phyloP scores from a whole-genome alignment of 2,113 vertebrate species.

The Clarias batrachus region DNA sequence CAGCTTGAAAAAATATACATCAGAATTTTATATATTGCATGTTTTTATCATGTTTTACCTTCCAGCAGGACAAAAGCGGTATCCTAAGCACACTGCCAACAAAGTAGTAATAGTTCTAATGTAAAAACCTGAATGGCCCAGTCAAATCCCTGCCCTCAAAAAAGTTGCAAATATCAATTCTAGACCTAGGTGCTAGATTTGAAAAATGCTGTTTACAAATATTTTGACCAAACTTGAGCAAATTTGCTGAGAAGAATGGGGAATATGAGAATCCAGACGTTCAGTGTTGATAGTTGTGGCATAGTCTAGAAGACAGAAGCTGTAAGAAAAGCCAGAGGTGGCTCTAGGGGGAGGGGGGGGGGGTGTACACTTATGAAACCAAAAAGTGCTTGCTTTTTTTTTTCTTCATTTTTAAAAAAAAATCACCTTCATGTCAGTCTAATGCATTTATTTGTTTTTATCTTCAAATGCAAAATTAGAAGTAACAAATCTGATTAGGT shows the following conservation, averaged over 20 bases:
- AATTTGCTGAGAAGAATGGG: background rate
- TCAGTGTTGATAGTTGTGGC: background rate
- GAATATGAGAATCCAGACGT: background rate
- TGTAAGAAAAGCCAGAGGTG: background rate
- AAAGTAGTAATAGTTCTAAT: background rate
- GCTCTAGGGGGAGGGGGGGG: too few relatives aligned
- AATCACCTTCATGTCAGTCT: background rate
- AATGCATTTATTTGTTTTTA: background rate
- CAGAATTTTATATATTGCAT: background rate
- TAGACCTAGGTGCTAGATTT: background rate
- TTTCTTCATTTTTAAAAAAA: background rate
- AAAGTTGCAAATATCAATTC: too few relatives aligned
- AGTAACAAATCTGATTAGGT: background rate
- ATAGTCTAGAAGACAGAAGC: background rate
- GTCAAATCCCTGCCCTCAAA: background rate
- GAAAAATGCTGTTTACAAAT: background rate
- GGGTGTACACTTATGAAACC: background rate
- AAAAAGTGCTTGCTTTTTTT: background rate
- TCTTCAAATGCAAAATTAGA: background rate
- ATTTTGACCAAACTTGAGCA: background rate
- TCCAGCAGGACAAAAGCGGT: background rate
- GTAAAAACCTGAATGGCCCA: background rate
- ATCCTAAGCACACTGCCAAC: background rate
- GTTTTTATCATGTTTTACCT: background rate
- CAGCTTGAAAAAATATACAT: background rate